Evolutionary conservation across 1,140 invertebrate genomes (phyloP).

Genomic region (Drosophila tropicalis): DNA sequence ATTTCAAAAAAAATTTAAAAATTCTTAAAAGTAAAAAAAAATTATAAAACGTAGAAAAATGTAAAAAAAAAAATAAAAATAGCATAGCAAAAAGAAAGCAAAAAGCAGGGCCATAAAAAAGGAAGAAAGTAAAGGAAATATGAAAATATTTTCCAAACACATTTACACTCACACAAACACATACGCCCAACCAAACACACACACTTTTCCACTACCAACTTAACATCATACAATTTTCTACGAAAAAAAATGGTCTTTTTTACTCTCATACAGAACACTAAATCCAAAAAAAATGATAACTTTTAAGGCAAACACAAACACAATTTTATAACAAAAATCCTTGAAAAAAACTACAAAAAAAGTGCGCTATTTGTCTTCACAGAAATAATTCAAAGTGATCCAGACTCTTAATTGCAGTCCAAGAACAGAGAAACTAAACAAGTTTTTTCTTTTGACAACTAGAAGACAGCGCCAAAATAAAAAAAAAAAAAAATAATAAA

Average conservation of each 20-base stretch:
- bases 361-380: neutral
- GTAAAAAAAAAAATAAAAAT: constrained; percentile 21
- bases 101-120: neutral
- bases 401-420: neutral
- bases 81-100: constrained; percentile 22
- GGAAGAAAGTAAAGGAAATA: neutral
- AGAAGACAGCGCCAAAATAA: constrained; percentile 40
- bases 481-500: constrained; percentile 11
- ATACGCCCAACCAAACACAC: neutral
- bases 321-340: constrained; percentile 13
- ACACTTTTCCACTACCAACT: neutral
- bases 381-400: neutral
- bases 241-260: neutral
- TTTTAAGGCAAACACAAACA: neutral
- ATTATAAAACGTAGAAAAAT: constrained; percentile 40
- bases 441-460: neutral
- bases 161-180: too few relatives aligned
- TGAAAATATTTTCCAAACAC: neutral
- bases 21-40: constrained; percentile 25
- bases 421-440: constrained; percentile 11
- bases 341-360: constrained; percentile 20
- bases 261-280: neutral
- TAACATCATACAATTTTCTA: neutral
- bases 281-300: neutral
- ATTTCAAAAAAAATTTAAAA: neutral